Base-by-base conservation (phyloP, 2,888 invertebrate species). In the Ormyrus nitidulus region DNA sequence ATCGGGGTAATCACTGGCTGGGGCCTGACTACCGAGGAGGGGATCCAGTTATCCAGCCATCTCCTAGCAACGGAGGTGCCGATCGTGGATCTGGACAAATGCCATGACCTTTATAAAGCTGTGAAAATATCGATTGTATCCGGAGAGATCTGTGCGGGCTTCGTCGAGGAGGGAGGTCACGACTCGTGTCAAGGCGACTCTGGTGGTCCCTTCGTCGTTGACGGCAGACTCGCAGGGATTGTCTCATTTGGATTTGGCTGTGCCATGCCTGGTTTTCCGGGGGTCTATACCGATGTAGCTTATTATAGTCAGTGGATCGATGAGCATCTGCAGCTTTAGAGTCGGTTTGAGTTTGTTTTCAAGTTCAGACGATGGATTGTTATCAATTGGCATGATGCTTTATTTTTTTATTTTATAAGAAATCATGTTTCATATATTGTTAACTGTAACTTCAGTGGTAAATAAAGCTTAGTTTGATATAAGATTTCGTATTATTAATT, bases 241-340 rank as follows among this genome's bases (percentile, higher is more conserved):
- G 86, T 86, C 2, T 88, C 87, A 1, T 88, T 92, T 92, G 93
- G 93, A 73, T 91, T 91, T 73, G 92, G 92, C 8, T 93, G 93
- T 5, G 93, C 92, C 2, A 90, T 90, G 0, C 80, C 92, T 0
- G 89, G 91, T 0, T 82, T 89, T 72, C 88, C 92, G 0, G 91
- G 91, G 3, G 91, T 91, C 70, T 88, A 92, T 5, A 91, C 91
- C 11, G 92, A 92, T 0, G 87, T 93, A 0, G 91, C 92, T 0
- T 91, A 92, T 0, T 92, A 91, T 90, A 92, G 92, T 0, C 84
- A 83, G 5, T 88, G 88, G 88, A 86, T 88, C 73, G 46, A 34
- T 0, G 8, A 66, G 8, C 44, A 68, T 6, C 19, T 66, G 5
- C 7, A 0, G n/a, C 6, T 0, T n/a, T 54, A 68, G n/a, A 49